Conservation (phyloP, 2,113 vertebrate species). For the Pedetes capensis region DNA sequence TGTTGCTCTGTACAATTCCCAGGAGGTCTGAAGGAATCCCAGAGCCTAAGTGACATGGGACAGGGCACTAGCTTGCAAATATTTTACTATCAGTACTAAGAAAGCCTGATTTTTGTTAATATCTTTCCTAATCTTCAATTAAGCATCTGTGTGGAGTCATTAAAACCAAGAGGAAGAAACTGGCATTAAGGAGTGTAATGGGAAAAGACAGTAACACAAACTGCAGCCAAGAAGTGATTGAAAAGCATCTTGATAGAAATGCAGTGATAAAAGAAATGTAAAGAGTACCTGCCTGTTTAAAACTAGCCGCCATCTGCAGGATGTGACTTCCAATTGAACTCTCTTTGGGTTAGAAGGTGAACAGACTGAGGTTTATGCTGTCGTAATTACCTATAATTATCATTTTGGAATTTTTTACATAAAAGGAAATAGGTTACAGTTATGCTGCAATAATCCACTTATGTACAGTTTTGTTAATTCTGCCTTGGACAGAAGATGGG, state of each 20-base stretch:
- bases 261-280: background rate
- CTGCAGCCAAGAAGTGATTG: background rate
- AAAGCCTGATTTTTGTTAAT: background rate
- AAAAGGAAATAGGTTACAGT: constrained; percentile 71
- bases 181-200: background rate
- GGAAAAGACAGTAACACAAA: background rate
- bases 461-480: constrained; percentile 50
- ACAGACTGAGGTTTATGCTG: constrained; percentile 35
- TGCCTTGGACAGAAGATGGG: constrained; percentile 9
- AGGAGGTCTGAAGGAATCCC: background rate
- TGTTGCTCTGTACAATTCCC: background rate
- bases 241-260: background rate
- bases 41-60: background rate
- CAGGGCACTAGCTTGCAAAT: background rate
- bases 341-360: constrained; percentile 38
- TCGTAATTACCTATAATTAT: constrained; percentile 63
- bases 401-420: constrained; percentile 68
- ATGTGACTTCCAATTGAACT: constrained; percentile 25
- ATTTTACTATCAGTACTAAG: background rate
- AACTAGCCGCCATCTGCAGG: background rate
- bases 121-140: constrained; percentile 35
- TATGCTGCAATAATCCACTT: constrained; percentile 67
- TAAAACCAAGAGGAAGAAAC: constrained; percentile 35
- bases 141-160: background rate
- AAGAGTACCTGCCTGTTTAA: background rate